These are phyloP conservation scores for Sinopyrophorus schimmeli DNA, from an alignment of 2,888 invertebrate species.

Conservation along the genomic window DNA sequence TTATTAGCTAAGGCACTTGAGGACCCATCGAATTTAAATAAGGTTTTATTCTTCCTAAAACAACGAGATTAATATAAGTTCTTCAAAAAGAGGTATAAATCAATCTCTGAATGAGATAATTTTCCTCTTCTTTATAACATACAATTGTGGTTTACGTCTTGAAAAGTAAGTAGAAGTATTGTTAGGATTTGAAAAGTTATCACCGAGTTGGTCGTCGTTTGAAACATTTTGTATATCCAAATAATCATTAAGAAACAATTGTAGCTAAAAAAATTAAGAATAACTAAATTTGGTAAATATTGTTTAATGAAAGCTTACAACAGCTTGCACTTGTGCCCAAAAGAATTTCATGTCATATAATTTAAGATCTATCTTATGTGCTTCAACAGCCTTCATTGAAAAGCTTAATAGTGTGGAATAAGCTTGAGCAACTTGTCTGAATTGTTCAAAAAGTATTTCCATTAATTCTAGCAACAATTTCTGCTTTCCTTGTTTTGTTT, in stretches of 20 bases:
- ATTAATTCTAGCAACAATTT: slow-evolving; percentile 65
- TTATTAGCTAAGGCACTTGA: slow-evolving; percentile 52
- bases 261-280: slow-evolving; percentile 61
- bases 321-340: slow-evolving; percentile 88
- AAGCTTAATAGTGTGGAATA: slow-evolving; percentile 70
- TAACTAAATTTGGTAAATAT: slow-evolving; percentile 17
- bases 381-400: slow-evolving; percentile 65
- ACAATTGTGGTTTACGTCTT: slow-evolving; percentile 57
- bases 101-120: too few species aligned
- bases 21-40: slow-evolving; percentile 74
- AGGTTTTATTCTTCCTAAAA: slow-evolving; percentile 60
- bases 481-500: slow-evolving; percentile 46
- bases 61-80: slow-evolving; percentile 18
- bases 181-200: slow-evolving; percentile 49
- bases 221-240: slow-evolving; percentile 81
- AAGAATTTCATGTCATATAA: slow-evolving; percentile 77
- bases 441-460: slow-evolving; percentile 78
- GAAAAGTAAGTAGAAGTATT: slow-evolving; percentile 63
- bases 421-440: slow-evolving; percentile 78
- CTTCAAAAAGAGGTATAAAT: too few species aligned
- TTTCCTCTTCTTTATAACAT: slow-evolving; percentile 27
- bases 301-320: slow-evolving; percentile 61
- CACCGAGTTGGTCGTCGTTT: slow-evolving; percentile 61
- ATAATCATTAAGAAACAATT: slow-evolving; percentile 83
- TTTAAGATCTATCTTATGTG: slow-evolving; percentile 59